These are phyloP conservation scores for Crioceris asparagi DNA, from an alignment of 2,888 invertebrate species.

Conservation along the genomic window DNA sequence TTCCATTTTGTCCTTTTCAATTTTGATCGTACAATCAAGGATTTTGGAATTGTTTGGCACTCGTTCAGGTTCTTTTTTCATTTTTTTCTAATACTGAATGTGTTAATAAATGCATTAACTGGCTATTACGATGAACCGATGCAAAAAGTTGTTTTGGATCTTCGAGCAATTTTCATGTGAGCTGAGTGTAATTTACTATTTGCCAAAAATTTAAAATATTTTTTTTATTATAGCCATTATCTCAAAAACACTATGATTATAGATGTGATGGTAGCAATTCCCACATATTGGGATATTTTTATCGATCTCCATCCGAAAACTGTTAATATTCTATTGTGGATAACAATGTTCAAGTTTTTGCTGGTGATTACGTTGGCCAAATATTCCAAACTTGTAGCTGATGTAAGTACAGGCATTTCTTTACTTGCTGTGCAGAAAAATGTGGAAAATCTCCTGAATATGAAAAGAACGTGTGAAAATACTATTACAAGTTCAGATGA, in stretches of 20 bases:
- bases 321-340: constrained; percentile 10
- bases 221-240: constrained; percentile 15
- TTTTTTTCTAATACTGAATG: constrained; percentile 17
- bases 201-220: not conserved
- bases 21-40: constrained; percentile 4
- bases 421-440: too few relatives aligned
- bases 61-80: constrained; percentile 13
- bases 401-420: constrained; percentile 14
- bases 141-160: constrained; percentile 26
- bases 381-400: constrained; percentile 18
- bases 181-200: not conserved
- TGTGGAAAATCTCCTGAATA: too few relatives aligned
- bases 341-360: constrained; percentile 14
- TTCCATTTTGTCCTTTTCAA: constrained; percentile 20
- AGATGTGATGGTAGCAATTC: constrained; percentile 15
- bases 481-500: too few relatives aligned
- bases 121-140: constrained; percentile 28
- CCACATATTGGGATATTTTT: constrained; percentile 14
- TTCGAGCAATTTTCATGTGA: constrained; percentile 21
- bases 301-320: constrained; percentile 4
- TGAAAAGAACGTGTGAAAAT: too few relatives aligned
- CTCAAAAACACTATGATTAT: constrained; percentile 15
- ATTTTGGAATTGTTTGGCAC: constrained; percentile 7
- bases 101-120: constrained; percentile 22
- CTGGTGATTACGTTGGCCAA: constrained; percentile 16